These are phyloP conservation scores for Turdus rufiventris DNA, from an alignment of 2,113 vertebrate species.

Conservation along the genomic window DNA sequence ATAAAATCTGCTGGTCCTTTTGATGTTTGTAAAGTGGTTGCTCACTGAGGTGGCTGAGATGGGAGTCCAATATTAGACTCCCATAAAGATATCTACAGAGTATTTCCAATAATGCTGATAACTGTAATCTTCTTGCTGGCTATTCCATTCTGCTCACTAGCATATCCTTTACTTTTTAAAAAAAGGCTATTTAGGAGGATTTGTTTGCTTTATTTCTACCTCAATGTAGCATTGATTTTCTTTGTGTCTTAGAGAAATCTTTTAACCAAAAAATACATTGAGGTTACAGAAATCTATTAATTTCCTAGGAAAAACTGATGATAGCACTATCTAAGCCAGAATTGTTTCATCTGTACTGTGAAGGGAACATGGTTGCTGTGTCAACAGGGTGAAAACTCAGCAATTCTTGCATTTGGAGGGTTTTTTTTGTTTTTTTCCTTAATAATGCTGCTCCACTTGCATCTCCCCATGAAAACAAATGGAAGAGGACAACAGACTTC, in stretches of 20 bases:
- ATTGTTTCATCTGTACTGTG: background rate
- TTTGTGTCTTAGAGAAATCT: background rate
- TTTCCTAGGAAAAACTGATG: background rate
- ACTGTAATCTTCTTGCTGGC: background rate
- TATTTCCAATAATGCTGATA: background rate
- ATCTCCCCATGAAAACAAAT: background rate
- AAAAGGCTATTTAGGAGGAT: background rate
- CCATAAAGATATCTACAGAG: background rate
- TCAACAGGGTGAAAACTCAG: background rate
- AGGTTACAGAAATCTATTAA: background rate
- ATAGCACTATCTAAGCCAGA: background rate
- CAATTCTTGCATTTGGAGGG: background rate
- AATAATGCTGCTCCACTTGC: background rate
- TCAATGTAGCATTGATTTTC: background rate
- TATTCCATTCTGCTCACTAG: background rate
- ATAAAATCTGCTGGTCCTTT: conserved; percentile 22
- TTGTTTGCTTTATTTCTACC: background rate
- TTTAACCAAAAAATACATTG: background rate
- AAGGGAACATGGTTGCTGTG: background rate
- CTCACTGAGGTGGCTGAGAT: background rate
- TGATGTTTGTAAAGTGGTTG: conserved; percentile 5
- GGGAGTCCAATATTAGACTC: background rate
- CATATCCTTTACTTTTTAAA: background rate
- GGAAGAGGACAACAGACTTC: background rate
- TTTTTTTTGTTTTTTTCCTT: background rate